Evolutionary conservation across 1,140 invertebrate genomes (phyloP).

Genomic region (Saccostrea cuccullata): DNA sequence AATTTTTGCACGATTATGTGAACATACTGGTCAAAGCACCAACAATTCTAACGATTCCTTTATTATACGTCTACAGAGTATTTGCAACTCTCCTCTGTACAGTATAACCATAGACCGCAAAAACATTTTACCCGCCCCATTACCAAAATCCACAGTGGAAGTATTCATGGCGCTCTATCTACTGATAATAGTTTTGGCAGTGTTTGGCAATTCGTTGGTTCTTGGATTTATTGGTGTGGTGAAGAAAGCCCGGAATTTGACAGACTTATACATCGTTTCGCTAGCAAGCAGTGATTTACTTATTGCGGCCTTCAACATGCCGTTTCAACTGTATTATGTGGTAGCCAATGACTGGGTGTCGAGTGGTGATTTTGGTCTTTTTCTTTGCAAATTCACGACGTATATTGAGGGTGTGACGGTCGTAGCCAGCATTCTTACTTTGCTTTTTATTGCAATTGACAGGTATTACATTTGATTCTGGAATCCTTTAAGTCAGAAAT

Average conservation of each 20-base stretch:
- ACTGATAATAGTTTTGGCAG: slow-evolving; percentile 63
- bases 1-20: not conserved
- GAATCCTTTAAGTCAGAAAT: not conserved
- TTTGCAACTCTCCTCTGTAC: not conserved
- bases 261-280: slow-evolving; percentile 75
- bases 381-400: slow-evolving; percentile 66
- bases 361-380: slow-evolving; percentile 57
- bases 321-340: slow-evolving; percentile 65
- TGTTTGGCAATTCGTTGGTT: slow-evolving; percentile 64
- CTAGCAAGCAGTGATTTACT: slow-evolving; percentile 63
- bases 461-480: slow-evolving; percentile 55
- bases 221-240: slow-evolving; percentile 60
- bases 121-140: slow-evolving; percentile 55
- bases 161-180: slow-evolving; percentile 58
- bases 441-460: slow-evolving; percentile 67
- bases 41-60: not conserved
- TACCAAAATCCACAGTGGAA: slow-evolving; percentile 52
- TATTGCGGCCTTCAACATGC: slow-evolving; percentile 67
- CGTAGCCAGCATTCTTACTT: slow-evolving; percentile 66
- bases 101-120: slow-evolving; percentile 2
- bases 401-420: slow-evolving; percentile 67
- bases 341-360: slow-evolving; percentile 65
- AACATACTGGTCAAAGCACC: not conserved
- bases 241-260: slow-evolving; percentile 64
- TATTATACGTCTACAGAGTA: not conserved